phyloP scores from a whole-genome alignment of 30 jellyfish, hydroid and myxozoan species.

The Cassiopea xamachana region DNA sequence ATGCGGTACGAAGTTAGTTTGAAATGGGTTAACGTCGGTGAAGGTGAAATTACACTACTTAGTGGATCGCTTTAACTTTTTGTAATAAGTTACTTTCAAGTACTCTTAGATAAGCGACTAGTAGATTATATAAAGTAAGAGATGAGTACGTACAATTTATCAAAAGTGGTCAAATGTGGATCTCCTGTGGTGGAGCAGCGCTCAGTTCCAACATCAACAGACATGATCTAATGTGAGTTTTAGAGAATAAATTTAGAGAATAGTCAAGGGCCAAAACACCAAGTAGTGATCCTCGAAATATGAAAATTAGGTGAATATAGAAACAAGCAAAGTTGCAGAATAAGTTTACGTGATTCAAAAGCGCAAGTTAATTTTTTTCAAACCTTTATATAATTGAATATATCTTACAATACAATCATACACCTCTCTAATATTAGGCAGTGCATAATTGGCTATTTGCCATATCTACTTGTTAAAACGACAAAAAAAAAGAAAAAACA shows the following conservation, averaged over 20 bases:
- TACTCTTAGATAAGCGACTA: background rate
- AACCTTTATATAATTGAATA: too few species aligned
- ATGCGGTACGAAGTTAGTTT: too few species aligned
- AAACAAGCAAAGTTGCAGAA: background rate
- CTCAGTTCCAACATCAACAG: slow-evolving; percentile 82
- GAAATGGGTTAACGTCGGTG: too few species aligned
- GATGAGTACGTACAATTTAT: slow-evolving; percentile 46
- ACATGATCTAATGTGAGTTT: slow-evolving; percentile 52
- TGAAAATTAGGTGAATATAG: background rate
- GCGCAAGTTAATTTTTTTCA: too few species aligned
- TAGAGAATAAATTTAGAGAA: background rate
- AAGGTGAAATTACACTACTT: too few species aligned
- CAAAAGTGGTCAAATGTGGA: slow-evolving; percentile 90
- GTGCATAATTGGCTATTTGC: too few species aligned
- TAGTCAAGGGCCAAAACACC: background rate
- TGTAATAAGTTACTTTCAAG: background rate
- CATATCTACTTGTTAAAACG: too few species aligned
- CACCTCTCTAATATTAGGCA: too few species aligned
- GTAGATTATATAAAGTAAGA: background rate
- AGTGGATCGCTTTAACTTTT: too few species aligned
- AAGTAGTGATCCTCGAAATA: background rate
- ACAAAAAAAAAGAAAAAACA: too few species aligned
- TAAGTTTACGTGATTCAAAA: background rate
- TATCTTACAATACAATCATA: too few species aligned
- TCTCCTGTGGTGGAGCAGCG: slow-evolving; percentile 91